Base-by-base conservation (phyloP, 64 coral and sea anemone genomes). In the Pachyseris speciosa region DNA sequence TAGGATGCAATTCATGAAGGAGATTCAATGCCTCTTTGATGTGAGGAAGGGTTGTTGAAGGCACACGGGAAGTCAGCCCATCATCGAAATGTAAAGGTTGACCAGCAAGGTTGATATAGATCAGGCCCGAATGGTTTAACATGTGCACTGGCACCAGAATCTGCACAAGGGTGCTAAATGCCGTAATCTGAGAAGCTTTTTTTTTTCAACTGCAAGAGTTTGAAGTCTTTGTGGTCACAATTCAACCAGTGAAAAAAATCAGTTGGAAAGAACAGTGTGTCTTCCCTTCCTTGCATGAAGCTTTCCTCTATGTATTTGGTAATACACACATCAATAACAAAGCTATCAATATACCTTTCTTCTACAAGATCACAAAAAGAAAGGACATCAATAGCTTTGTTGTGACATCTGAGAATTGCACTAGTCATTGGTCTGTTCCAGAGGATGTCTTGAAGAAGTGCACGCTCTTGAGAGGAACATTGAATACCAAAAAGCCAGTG, bases 11-110 rank as follows among this genome's bases (percentile, higher is more conserved):
- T 37, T n/a, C 49, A 48, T 36, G 84, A 0, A 85, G 37, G 22
- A 86, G 25, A 72, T 13, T 32, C 29, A 72, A 50, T 10, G 50
- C 3, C 1, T 55, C 66, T 86, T 72, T 86, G 70, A 88, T 15
- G 27, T 20, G 38, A 44, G 52, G 45, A 7, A 87, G 45, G 30
- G 71, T 32, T 38, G 34, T 16, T 53, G 7, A 16, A 27, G 67
- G 27, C 31, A 74, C 69, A 9, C 27, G 4, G 30, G 57, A 58
- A 5, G 20, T 32, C 40, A 86, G 68, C 36, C 91, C 91, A 87
- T 93, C 91, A 93, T 93, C 91, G 84, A 92, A 92, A 67, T 85
- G 51, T 7, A 85, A 36, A 20, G 19, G 51, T 37, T 85, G 3
- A 70, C 11, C 32, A 30, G 70, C 43, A 40, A 93, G 22, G 22